Evolutionary conservation across 2,113 vertebrate genomes (phyloP), one percentile per base, ranked within the genome.

Genomic region (Mionectes macconnelli): DNA sequence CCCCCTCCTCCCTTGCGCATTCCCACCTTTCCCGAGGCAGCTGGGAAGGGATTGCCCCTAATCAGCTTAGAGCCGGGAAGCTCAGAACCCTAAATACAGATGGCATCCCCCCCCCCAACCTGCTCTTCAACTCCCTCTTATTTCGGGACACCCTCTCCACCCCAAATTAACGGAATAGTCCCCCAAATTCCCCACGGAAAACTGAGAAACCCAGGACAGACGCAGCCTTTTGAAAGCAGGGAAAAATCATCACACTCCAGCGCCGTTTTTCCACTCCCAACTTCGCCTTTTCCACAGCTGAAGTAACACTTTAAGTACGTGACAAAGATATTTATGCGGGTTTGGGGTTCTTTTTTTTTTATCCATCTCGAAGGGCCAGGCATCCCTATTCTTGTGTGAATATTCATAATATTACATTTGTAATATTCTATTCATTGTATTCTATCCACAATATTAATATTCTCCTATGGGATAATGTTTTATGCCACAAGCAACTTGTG

Each of bases 61-160:
- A 95, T 73, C 87, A 82, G 90, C 72, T 96, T 81, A 95, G n/a
- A 14, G 62, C 45, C 25, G 81, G 76, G 85, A 64, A 95, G 93
- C 87, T 93, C 72, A 59, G 87, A 77, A 66, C 28, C 9, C 82
- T 42, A 57, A 86, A 80, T 95, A 45, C 94, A 94, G 89, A 94
- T 92, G 93, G 85, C 66, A 63, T 14, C 68, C 14, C 27, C 62
- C 27, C 62, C 30, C 37, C 10, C 21, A 30, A 3, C 37, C 44
- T 4, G 4, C 35, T n/a, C 56, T 35, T n/a, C 56, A 8, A 1
- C 56, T 74, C 45, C 30, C 35, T 63, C 67, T 12, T 37, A 17
- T 42, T 73, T 42, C 4, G 3, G 28, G 39, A 14, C 25, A 12
- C 24, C 23, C 16, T 59, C 57, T 59, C 78, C 21, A 42, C 18